Evolutionary conservation across 2,888 invertebrate genomes (phyloP), one percentile per base, ranked within the genome.

Genomic region (Harpagoxenus sublaevis): DNA sequence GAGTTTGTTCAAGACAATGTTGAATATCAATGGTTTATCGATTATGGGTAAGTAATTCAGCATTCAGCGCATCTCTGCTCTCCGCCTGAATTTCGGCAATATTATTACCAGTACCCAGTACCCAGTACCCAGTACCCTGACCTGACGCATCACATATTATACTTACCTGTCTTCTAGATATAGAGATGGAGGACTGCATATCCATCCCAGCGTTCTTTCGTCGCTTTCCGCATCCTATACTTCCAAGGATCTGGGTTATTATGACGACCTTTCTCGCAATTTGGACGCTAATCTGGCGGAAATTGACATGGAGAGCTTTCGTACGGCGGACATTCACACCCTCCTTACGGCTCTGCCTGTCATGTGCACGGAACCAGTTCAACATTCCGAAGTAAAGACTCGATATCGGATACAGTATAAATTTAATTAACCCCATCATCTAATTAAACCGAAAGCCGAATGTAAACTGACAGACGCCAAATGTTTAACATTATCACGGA

Each of bases 251-350:
- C 93, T 96, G 88, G 96, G 96, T 83, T 97, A 98, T 93, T 98
- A 98, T 95, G 98, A 98, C 95, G 98, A 98, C 94, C 96, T 98
- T 93, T 97, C 98, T 57, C 96, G 98, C 94, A 98, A 98, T 95
- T 96, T 98, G 95, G 98, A 99, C 95, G 98, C 98, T 87, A 98
- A 98, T 95, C 96, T 99, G 93, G 99, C 99, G 62, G 98, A 99
- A 95, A 98, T 98, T 83, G 99, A 99, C 95, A 99, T 99, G 97
- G 98, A 99, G 95, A 98, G 98, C 95, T 98, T 98, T 95, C 97
- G 97, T 90, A 98, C 98, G 35, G 98, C 98, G 95, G 98, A 99
- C 94, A 98, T 99, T 92, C 98, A 98, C 94, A 98, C 98, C 89
- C 96, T 98, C 92, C 96, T 98, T 88, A 97, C 98, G 89, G 97